phyloP scores from a whole-genome alignment of 2,113 vertebrate species.

The Hydrolagus affinis region DNA sequence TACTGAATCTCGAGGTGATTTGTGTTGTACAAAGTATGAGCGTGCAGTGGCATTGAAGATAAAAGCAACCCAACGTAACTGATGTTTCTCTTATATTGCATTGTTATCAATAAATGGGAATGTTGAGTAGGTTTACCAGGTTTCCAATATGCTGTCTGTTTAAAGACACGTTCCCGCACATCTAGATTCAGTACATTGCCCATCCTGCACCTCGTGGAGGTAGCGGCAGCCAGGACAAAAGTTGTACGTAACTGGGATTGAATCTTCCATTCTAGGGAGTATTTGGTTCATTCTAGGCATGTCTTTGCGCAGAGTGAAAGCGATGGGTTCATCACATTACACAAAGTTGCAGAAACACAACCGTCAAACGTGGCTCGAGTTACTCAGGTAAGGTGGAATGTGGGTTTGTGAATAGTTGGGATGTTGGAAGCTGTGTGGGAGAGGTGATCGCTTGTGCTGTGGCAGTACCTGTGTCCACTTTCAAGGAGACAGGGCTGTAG shows the following conservation, averaged over 20 bases:
- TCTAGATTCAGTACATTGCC: slow-evolving; percentile 29
- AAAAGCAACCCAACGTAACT: not conserved
- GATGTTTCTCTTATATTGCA: not conserved
- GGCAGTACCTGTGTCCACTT: too few relatives aligned
- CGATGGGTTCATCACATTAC: too few relatives aligned
- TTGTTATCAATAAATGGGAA: not conserved
- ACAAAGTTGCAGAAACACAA: too few relatives aligned
- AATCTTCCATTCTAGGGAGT: not conserved
- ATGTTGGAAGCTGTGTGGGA: too few relatives aligned
- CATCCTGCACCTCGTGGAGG: slow-evolving; percentile 26
- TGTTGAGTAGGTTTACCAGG: not conserved
- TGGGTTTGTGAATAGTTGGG: too few relatives aligned
- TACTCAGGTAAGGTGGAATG: too few relatives aligned
- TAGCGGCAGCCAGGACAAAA: slow-evolving; percentile 18
- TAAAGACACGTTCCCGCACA: not conserved
- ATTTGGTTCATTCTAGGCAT: too few relatives aligned
- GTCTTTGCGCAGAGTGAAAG: too few relatives aligned
- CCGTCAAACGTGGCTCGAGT: too few relatives aligned
- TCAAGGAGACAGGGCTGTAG: too few relatives aligned
- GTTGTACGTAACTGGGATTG: not conserved
- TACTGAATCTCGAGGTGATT: slow-evolving; percentile 18
- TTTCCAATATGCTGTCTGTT: not conserved
- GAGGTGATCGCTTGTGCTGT: too few relatives aligned
- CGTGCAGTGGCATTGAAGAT: not conserved
- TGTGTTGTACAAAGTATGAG: not conserved